phyloP scores from a whole-genome alignment of 2,888 invertebrate genomes.

The Eucera pruinosa region DNA sequence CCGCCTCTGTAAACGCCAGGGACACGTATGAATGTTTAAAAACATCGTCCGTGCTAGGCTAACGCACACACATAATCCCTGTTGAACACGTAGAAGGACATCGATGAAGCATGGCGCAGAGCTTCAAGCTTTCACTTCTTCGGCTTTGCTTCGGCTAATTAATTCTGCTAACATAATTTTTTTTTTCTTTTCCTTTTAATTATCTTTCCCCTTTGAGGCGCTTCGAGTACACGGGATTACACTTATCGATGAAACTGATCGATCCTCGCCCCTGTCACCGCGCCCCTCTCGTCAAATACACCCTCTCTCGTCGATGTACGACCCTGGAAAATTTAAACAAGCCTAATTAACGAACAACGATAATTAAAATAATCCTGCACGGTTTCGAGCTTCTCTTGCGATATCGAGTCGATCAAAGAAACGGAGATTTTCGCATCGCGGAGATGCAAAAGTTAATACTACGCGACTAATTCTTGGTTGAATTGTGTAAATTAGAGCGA shows the following conservation, averaged over 20 bases:
- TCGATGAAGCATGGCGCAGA: no score
- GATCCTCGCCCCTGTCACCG: not conserved
- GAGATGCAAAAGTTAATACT: no score
- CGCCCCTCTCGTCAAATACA: no score
- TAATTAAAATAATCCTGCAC: not conserved
- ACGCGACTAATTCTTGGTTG: no score
- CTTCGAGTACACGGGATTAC: not conserved
- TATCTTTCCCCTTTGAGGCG: constrained; percentile 4
- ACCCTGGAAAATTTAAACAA: not conserved
- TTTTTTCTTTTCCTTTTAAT: no score
- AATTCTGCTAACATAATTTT: not conserved
- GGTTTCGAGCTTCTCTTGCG: not conserved
- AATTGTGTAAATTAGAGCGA: no score
- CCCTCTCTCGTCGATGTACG: no score
- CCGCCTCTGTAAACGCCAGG: not conserved
- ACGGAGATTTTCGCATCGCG: no score
- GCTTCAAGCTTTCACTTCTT: no score
- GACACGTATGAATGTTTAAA: constrained; percentile 17
- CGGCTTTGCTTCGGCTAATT: not conserved
- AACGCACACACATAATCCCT: not conserved
- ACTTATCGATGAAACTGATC: not conserved
- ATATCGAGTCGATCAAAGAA: not conserved
- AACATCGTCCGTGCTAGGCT: not conserved
- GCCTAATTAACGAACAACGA: no score
- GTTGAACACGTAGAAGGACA: no score